phyloP scores from a whole-genome alignment of 1,140 invertebrate genomes.

The Drosophila sp. region DNA sequence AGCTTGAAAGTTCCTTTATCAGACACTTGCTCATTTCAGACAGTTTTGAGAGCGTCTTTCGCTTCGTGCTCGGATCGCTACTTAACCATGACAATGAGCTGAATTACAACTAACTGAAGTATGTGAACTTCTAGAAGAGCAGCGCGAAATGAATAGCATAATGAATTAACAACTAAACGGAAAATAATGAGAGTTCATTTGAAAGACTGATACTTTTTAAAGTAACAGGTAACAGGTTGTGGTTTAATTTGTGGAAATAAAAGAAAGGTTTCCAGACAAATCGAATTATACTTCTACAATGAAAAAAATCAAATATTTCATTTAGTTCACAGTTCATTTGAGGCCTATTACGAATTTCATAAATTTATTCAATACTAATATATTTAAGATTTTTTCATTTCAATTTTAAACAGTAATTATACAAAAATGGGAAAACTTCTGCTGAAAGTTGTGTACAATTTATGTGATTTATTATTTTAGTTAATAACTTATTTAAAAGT shows the following conservation, averaged over 20 bases:
- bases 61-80: conserved; percentile 35
- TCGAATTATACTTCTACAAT: no score
- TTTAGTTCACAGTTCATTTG: no score
- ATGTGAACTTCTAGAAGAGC: neutral
- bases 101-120: conserved; percentile 31
- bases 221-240: neutral
- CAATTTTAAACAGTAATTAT: no score
- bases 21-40: conserved; percentile 20
- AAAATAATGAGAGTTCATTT: neutral
- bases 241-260: neutral
- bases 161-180: neutral
- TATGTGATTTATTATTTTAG: no score
- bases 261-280: no score
- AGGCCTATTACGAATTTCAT: no score
- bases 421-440: no score
- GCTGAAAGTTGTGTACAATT: no score
- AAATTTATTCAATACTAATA: no score
- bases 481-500: no score
- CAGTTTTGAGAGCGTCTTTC: conserved; percentile 11
- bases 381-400: no score
- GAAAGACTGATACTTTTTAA: neutral
- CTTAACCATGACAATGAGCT: conserved; percentile 46
- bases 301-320: no score
- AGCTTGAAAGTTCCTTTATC: conserved; percentile 16
- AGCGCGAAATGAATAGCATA: neutral